Evolutionary conservation across 2,797 vertebrate species (phyloP).

Genomic region (Liparis tanakae): DNA sequence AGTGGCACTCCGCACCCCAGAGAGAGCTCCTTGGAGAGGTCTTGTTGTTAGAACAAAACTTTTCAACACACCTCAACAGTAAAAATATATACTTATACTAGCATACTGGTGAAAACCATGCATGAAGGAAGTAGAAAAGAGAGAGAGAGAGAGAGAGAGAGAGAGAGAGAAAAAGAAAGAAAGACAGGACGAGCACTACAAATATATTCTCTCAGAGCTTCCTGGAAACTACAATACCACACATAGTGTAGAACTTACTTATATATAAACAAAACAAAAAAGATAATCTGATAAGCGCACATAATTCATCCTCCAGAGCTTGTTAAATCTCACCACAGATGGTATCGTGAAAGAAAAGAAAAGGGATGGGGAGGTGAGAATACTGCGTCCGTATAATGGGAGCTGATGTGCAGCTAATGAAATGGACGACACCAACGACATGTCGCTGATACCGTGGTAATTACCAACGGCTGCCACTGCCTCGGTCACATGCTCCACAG

Average conservation of each 20-base stretch:
- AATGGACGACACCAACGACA: conserved; percentile 56
- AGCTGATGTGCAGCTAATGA: conserved; percentile 64
- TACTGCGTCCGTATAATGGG: conserved; percentile 40
- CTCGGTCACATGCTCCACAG: conserved; percentile 52
- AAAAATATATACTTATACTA: conserved; percentile 48
- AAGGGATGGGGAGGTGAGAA: conserved; percentile 14
- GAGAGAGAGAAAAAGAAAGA: neutral
- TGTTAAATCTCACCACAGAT: conserved; percentile 36
- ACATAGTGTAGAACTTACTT: neutral
- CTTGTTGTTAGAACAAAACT: conserved; percentile 64
- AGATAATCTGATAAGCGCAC: neutral
- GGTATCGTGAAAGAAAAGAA: conserved; percentile 40
- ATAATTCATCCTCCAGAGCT: conserved; percentile 29
- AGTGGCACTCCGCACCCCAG: conserved; percentile 46
- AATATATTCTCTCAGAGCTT: conserved; percentile 58
- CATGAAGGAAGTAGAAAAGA: conserved; percentile 3
- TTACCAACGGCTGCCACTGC: conserved; percentile 64
- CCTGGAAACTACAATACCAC: conserved; percentile 18
- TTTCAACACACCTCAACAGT: conserved; percentile 55
- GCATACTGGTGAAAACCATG: conserved; percentile 38
- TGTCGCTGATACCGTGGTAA: conserved; percentile 74
- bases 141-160: neutral
- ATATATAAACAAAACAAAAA: neutral
- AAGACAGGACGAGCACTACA: conserved; percentile 44
- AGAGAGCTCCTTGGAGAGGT: conserved; percentile 52